Evolutionary conservation across 2,113 vertebrate species (phyloP).

Genomic region (Mustela nigripes): DNA sequence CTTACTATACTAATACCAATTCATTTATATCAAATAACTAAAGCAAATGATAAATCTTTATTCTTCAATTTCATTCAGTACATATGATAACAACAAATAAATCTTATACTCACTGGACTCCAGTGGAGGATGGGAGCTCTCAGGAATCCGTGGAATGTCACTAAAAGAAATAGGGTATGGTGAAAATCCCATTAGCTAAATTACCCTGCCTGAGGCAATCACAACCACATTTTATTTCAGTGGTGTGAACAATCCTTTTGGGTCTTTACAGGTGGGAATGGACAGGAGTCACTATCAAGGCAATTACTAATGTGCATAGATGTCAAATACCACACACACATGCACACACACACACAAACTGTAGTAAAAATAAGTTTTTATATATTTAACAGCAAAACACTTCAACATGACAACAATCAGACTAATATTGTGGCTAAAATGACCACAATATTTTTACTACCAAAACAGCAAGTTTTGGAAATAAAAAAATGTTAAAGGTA

Average conservation of each 20-base stretch:
- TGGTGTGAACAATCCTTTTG: constrained; percentile 52
- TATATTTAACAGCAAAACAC: constrained; percentile 78
- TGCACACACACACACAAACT: constrained; percentile 23
- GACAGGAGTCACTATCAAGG: constrained; percentile 67
- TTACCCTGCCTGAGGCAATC: background rate
- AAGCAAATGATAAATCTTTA: background rate
- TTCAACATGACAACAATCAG: constrained; percentile 75
- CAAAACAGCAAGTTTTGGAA: constrained; percentile 81
- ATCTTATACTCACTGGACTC: constrained; percentile 94
- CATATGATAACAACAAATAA: background rate
- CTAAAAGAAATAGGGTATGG: constrained; percentile 88
- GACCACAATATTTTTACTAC: constrained; percentile 81
- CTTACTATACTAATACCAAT: background rate
- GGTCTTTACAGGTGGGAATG: constrained; percentile 73
- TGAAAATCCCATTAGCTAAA: constrained; percentile 70
- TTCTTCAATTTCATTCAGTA: background rate
- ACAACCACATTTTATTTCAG: constrained; percentile 36
- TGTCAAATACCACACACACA: constrained; percentile 61
- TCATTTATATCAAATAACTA: background rate
- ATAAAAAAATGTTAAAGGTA: constrained; percentile 79
- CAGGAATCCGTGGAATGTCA: constrained; percentile 97
- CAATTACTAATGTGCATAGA: constrained; percentile 72
- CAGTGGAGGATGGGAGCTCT: constrained; percentile 97
- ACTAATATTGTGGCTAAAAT: constrained; percentile 78
- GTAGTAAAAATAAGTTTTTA: constrained; percentile 68